Conservation (phyloP, 1,140 invertebrate genomes). For the Listronotus oregonensis region DNA sequence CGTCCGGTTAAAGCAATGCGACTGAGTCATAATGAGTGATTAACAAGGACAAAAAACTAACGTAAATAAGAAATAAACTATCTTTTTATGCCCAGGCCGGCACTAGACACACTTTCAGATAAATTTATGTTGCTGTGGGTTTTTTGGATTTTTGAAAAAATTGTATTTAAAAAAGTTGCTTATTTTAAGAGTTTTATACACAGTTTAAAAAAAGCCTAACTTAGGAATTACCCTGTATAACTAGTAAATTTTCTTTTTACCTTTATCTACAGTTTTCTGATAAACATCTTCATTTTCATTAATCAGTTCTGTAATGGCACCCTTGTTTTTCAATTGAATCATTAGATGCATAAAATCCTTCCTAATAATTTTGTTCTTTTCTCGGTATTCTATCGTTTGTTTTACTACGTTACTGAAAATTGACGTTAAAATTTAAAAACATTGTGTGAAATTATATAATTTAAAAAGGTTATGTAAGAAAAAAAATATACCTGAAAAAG, state of each 20-base stretch:
- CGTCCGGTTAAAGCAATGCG: no score
- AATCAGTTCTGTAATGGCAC: conserved; percentile 35
- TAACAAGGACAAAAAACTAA: no score
- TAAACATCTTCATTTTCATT: not conserved
- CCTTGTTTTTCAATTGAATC: conserved; percentile 59
- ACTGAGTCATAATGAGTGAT: no score
- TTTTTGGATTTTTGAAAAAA: no score
- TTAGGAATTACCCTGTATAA: no score
- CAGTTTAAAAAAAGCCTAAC: no score
- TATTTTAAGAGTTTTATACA: no score
- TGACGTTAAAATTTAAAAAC: conserved; percentile 43
- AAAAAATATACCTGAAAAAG: not conserved
- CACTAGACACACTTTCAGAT: no score
- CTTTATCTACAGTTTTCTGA: not conserved
- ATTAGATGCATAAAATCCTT: conserved; percentile 63
- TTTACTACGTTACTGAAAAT: conserved; percentile 60
- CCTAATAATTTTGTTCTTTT: conserved; percentile 57
- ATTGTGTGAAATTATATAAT: not conserved
- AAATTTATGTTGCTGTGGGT: no score
- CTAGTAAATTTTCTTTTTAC: not conserved
- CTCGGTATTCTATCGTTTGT: conserved; percentile 60
- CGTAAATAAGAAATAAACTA: no score
- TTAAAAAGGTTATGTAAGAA: not conserved
- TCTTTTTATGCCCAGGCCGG: no score
- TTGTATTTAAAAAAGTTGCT: no score